Base-by-base conservation (phyloP, 2,797 vertebrate species). In the Picus viridis region DNA sequence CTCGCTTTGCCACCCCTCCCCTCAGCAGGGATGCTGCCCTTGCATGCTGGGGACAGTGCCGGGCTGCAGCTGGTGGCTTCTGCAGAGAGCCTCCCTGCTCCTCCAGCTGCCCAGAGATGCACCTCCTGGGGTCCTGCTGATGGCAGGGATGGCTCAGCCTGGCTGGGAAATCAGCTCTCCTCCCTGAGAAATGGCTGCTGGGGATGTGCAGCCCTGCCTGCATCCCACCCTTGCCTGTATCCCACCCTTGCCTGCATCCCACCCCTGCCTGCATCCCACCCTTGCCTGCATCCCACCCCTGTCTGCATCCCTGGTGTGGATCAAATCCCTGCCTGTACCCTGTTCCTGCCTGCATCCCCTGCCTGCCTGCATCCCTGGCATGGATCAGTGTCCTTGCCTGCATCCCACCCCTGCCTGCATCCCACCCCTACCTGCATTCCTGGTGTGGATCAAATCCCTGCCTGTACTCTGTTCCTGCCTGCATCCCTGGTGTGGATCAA, bases 61-160 rank as follows among this genome's bases (percentile, higher is more conserved):
- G 16, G 14, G 29, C 41, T 70, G 53, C 5, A 0, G 56, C n/a
- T 67, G 12, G 32, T 74, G 12, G 56, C 34, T 85, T 87, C 54
- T 85, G 69, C 32, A 47, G n/a, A 53, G 49, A 83, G 69, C 10
- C 29, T 43, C 19, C 27, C 41, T 63, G 29, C 53, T 92, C 53
- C 43, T 79, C 82, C 47, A 51, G 19, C 26, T 47, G 49, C 29
- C 69, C 63, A 54, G 26, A 92, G 91, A 77, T 80, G 70, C 51
- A 70, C 19, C 30, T 54, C 71, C 34, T 57, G 36, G 27, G n/a
- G 32, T 63, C 32, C n/a, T 4, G 0, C 73, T 91, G 61, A 87
- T 67, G 87, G 73, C 69, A 80, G 58, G 69, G 54, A 45, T 56
- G 27, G n/a, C n/a, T n/a, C n/a, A n/a, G n/a, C n/a, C n/a, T n/a